phyloP scores from a whole-genome alignment of 2,888 invertebrate species.

The Hoplodrina blanda region DNA sequence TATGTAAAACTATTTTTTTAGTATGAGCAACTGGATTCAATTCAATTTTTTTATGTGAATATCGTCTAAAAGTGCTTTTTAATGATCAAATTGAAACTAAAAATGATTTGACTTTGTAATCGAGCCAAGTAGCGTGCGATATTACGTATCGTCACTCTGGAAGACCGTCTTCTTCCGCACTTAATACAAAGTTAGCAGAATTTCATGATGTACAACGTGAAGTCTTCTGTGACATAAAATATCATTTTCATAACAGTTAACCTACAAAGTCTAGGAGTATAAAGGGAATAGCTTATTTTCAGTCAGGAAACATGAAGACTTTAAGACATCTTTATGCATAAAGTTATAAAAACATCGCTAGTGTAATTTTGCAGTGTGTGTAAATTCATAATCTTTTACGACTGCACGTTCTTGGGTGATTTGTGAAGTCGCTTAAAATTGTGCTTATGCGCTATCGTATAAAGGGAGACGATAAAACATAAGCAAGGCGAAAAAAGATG shows the following conservation, averaged over 20 bases:
- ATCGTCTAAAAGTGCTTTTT: no score
- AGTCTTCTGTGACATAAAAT: neutral
- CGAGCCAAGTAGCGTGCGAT: no score
- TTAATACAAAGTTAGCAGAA: no score
- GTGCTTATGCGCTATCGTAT: conserved; percentile 14
- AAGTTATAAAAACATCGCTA: conserved; percentile 51
- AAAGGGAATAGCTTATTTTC: conserved; percentile 27
- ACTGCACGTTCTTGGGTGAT: conserved; percentile 35
- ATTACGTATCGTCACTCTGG: no score
- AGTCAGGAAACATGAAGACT: conserved; percentile 17
- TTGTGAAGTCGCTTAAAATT: conserved; percentile 22
- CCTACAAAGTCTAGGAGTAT: conserved; percentile 13
- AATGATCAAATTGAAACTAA: no score
- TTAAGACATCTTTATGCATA: conserved; percentile 35
- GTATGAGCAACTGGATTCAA: no score
- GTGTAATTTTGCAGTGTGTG: conserved; percentile 44
- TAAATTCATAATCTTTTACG: conserved; percentile 50
- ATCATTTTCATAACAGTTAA: neutral
- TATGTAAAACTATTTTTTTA: no score
- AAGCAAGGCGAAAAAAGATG: neutral
- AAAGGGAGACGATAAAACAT: conserved; percentile 1
- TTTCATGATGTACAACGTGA: neutral
- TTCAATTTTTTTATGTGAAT: no score
- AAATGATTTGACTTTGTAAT: no score
- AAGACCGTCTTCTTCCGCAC: no score